phyloP scores from a whole-genome alignment of 2,797 vertebrate species.

The Melanotaenia pygmaea region DNA sequence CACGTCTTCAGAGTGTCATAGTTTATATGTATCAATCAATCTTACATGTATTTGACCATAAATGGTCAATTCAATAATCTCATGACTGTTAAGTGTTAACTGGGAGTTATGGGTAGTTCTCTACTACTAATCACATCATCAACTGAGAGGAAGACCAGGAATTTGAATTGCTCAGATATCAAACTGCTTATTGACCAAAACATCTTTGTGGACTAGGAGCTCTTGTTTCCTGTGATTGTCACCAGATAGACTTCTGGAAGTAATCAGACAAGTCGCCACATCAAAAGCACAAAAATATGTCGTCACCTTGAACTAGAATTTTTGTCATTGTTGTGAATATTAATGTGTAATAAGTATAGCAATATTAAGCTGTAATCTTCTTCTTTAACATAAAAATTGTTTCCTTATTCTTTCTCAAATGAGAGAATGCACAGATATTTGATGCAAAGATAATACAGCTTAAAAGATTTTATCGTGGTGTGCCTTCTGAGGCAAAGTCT shows the following conservation, averaged over 20 bases:
- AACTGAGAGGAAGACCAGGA: background rate
- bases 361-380: conserved; percentile 32
- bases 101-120: background rate
- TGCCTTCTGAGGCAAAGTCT: conserved; percentile 30
- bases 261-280: background rate
- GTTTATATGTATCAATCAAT: background rate
- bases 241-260: background rate
- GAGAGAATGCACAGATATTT: conserved; percentile 19
- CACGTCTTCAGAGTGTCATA: background rate
- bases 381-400: conserved; percentile 12
- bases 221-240: background rate
- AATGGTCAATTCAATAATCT: background rate
- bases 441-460: conserved; percentile 60
- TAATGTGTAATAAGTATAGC: conserved; percentile 4
- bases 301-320: background rate
- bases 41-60: background rate
- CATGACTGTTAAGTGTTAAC: background rate
- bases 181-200: background rate
- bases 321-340: background rate
- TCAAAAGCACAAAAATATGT: background rate
- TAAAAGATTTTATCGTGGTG: conserved; percentile 57
- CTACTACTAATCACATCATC: background rate
- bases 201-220: background rate
- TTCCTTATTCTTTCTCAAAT: conserved; percentile 15
- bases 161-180: background rate